A percentile compares a stretch with the other conserved stretches of the same genome.
Evolutionary conservation across 2,797 vertebrate genomes (phyloP).

Genomic region (Tolypeutes matacus): DNA sequence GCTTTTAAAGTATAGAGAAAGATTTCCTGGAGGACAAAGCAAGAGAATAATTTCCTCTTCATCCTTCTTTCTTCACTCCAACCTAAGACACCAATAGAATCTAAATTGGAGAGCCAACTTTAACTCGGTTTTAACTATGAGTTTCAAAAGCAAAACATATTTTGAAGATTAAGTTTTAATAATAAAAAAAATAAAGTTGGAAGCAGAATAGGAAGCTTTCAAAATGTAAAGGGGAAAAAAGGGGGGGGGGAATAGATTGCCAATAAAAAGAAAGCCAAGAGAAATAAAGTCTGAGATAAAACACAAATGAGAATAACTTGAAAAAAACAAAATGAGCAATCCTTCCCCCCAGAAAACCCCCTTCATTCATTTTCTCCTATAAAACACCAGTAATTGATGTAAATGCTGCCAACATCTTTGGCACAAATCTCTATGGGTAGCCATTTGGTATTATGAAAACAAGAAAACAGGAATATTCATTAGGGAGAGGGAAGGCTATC

Average conservation of each 20-base stretch:
- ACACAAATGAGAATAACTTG: background rate
- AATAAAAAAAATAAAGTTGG: background rate
- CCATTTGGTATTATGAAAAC: background rate
- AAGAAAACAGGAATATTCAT: constrained; percentile 43
- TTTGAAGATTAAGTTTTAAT: constrained; percentile 45
- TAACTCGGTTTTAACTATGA: background rate
- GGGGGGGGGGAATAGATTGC: background rate
- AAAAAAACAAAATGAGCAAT: background rate
- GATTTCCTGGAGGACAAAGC: background rate
- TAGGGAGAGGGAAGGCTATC: constrained; percentile 30
- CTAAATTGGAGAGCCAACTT: constrained; percentile 36
- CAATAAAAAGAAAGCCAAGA: constrained; percentile 37
- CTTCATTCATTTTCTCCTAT: background rate
- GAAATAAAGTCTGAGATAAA: constrained; percentile 52
- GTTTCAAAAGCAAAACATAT: constrained; percentile 34
- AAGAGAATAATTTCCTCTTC: constrained; percentile 49
- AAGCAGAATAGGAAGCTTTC: constrained; percentile 31
- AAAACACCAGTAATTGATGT: background rate
- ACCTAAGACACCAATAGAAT: constrained; percentile 8
- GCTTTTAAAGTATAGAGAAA: constrained; percentile 71
- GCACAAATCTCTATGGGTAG: accelerated
- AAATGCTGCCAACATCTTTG: accelerated
- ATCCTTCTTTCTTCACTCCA: constrained; percentile 28
- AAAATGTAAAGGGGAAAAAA: constrained; percentile 41
- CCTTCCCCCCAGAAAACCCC: background rate